phyloP scores from a whole-genome alignment of 2,888 invertebrate species.

The Orgyia antiqua region DNA sequence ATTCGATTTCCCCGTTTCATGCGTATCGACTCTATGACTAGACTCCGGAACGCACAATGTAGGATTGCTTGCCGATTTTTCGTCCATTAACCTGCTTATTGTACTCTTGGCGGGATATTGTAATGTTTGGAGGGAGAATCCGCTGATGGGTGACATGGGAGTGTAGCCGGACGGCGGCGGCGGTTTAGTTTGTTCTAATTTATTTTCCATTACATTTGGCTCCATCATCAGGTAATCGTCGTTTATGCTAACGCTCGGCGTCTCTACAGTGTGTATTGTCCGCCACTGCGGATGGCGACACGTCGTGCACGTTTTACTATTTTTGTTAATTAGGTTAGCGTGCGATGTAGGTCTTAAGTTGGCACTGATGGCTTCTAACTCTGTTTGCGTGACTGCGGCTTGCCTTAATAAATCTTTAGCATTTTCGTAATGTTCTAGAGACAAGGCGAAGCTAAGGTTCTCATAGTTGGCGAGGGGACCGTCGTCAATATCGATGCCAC shows the following conservation, averaged over 20 bases:
- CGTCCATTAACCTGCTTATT: constrained; percentile 54
- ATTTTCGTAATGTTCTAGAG: constrained; percentile 88
- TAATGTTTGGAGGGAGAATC: constrained; percentile 57
- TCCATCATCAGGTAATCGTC: constrained; percentile 85
- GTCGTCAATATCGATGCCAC: constrained; percentile 48
- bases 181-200: constrained; percentile 42
- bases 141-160: constrained; percentile 85
- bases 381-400: constrained; percentile 75
- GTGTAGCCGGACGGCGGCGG: constrained; percentile 77
- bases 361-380: constrained; percentile 60
- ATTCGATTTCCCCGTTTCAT: constrained; percentile 4
- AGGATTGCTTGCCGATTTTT: constrained; percentile 84
- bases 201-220: constrained; percentile 62
- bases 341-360: constrained; percentile 45
- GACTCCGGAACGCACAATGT: constrained; percentile 71
- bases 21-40: constrained; percentile 2
- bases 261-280: constrained; percentile 11
- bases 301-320: constrained; percentile 77
- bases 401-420: constrained; percentile 82
- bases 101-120: constrained; percentile 51
- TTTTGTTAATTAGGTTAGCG: constrained; percentile 78
- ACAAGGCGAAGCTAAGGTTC: constrained; percentile 87
- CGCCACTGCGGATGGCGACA: constrained; percentile 74
- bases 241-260: constrained; percentile 53
- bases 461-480: constrained; percentile 81